Conservation (phyloP, 2,797 vertebrate genomes). For the Salarias fasciatus region DNA sequence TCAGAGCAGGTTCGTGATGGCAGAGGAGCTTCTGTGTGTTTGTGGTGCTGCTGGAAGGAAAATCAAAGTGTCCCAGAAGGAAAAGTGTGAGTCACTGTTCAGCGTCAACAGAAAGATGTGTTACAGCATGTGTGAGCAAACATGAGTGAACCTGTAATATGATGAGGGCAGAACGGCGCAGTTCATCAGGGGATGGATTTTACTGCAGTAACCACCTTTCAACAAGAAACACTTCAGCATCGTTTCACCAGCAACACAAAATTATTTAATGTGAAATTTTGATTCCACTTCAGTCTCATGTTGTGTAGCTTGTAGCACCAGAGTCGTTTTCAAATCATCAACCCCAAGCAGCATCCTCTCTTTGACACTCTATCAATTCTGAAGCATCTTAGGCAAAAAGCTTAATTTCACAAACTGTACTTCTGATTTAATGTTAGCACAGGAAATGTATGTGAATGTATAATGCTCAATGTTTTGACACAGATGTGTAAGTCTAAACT, state of each 20-base stretch:
- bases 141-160: neutral
- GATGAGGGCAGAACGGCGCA: neutral
- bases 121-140: neutral
- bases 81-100: conserved; percentile 17
- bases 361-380: too few species aligned
- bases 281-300: too few species aligned
- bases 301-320: too few species aligned
- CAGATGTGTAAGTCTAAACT: too few species aligned
- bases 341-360: too few species aligned
- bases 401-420: neutral
- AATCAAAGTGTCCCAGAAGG: conserved; percentile 30
- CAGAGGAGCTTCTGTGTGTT: conserved; percentile 19
- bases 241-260: neutral
- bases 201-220: neutral
- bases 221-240: neutral
- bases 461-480: neutral
- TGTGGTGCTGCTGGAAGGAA: conserved; percentile 27
- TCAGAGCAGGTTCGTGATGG: conserved; percentile 22
- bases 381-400: neutral
- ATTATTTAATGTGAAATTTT: too few species aligned
- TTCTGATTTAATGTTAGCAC: too few species aligned
- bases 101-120: neutral
- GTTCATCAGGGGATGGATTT: neutral
- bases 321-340: too few species aligned
- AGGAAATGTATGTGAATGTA: conserved; percentile 22